Base-by-base conservation (phyloP, 2,888 invertebrate genomes). In the Oscheius sp. region DNA sequence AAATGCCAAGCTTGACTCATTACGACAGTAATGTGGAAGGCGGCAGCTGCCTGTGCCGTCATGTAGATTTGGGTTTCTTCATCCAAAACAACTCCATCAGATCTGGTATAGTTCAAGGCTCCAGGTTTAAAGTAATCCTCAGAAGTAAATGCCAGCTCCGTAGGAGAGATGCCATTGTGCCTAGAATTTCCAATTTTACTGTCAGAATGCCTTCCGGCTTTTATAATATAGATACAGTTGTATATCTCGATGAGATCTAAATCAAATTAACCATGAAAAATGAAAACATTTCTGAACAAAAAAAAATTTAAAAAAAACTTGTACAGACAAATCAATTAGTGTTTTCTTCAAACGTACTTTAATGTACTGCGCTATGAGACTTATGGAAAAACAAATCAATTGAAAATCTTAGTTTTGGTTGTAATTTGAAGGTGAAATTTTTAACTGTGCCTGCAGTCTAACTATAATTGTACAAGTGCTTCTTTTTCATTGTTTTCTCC, bases 1-100 rank as follows among this genome's bases (percentile, higher is more conserved):
- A 81, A 49, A 59, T 81, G 79, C 69, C 75, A 78, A n/a, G 72
- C 73, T 20, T 62, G 62, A 32, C 30, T 30, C 26, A 71, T 67
- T 30, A 74, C 71, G 12, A 72, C 62, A 20, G 75, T 66, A 30
- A 80, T 70, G 38, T 75, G 71, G 66, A 68, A 71, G 36, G 75
- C 73, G 12, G 73, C 73, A 5, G 73, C 73, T 1, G 67, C 75
- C 33, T 75, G 71, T 17, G 71, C 75, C 17, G 70, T 68, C 61
- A 75, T 75, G 49, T 68, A 63, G 12, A 71, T 64, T 57, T 75
- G 75, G 45, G 68, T 62, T 28, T 62, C 67, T 24, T 69, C 73
- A 41, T 17, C 36, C 24, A 71, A 26, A 8, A 71, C 62, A 4
- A 54, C 50, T 44, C 75, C 75, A 38, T 32, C 57, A 3, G 33